Conservation (phyloP, 2,113 vertebrate genomes). For the Microcebus griseorufus region DNA sequence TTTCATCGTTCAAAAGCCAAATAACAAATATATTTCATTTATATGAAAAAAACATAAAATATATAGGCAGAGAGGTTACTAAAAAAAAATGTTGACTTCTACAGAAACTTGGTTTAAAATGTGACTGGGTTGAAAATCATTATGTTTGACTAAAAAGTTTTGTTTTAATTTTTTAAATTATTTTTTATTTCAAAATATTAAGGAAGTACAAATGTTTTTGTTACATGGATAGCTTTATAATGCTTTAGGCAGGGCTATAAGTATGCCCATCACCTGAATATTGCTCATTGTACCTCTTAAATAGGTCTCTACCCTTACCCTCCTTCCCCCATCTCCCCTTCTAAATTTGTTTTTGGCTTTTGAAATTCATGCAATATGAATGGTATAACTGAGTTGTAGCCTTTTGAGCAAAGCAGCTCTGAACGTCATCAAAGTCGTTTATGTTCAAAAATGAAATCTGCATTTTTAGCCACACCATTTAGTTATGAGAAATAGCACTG, state of each 20-base stretch:
- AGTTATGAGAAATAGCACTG: slow-evolving; percentile 32
- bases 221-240: no score
- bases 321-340: no score
- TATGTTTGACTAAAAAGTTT: neutral
- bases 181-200: neutral
- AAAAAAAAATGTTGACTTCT: neutral
- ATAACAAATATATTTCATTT: neutral
- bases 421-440: slow-evolving; percentile 65
- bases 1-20: neutral
- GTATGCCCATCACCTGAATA: no score
- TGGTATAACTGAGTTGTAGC: neutral
- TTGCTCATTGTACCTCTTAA: no score
- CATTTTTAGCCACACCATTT: slow-evolving; percentile 46
- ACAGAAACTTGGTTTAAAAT: neutral
- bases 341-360: neutral
- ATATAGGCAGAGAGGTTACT: neutral
- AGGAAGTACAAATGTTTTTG: no score
- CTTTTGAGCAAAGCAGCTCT: slow-evolving; percentile 38
- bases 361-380: neutral
- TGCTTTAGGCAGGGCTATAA: no score
- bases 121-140: neutral
- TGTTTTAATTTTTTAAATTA: neutral
- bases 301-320: no score
- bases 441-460: slow-evolving; percentile 49
- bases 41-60: neutral